These are phyloP conservation scores for Morpho achilles DNA, from an alignment of 2,888 invertebrate genomes.

Conservation along the genomic window DNA sequence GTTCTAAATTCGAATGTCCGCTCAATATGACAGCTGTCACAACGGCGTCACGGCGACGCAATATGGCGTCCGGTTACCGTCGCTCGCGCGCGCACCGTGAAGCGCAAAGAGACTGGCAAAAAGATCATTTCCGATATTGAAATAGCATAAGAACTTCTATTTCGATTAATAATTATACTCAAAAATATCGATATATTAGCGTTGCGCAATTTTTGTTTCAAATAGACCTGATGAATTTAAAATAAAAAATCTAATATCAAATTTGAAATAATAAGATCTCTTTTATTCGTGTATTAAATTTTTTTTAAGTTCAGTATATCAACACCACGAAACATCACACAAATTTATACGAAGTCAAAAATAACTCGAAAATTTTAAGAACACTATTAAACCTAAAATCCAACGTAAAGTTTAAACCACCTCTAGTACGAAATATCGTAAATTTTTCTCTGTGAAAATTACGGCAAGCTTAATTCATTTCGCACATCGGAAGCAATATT, in stretches of 20 bases:
- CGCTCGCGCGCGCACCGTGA: conserved; percentile 58
- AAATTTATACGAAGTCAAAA: no score
- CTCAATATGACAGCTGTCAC: conserved; percentile 74
- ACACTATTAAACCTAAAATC: no score
- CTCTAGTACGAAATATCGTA: background rate
- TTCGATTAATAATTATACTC: background rate
- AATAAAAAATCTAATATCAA: no score
- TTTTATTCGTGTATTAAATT: no score
- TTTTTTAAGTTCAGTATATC: no score
- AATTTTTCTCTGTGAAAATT: background rate
- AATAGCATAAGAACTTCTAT: conserved; percentile 27
- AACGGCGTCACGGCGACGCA: conserved; percentile 66
- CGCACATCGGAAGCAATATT: conserved; percentile 19
- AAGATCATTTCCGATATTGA: conserved; percentile 67
- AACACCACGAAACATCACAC: no score
- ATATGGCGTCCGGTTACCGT: conserved; percentile 75
- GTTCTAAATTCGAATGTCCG: conserved; percentile 71
- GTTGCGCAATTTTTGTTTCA: no score
- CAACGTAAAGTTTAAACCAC: no score
- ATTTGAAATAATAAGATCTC: no score
- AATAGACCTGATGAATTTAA: no score
- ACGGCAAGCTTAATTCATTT: conserved; percentile 5
- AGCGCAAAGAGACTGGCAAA: conserved; percentile 58
- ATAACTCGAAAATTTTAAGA: no score
- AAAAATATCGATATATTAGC: background rate